Base-by-base conservation (phyloP, 2,113 vertebrate genomes). In the Marmota flaviventris region DNA sequence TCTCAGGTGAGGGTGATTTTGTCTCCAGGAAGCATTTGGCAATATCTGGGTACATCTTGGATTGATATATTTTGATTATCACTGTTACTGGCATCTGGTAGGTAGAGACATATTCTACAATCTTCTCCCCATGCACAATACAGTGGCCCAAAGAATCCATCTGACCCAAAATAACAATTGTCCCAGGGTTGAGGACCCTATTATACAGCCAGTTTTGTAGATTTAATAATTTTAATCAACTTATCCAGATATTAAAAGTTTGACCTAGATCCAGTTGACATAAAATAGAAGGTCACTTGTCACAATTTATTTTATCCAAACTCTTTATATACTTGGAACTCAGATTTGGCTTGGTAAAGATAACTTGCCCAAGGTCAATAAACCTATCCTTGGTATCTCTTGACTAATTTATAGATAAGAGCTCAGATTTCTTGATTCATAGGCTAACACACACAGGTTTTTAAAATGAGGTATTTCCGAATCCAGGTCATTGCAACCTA, bases 251-350 rank as follows among this genome's bases (percentile, higher is more conserved):
- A 88, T 51, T 51, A 91, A 94, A 79, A 85, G 72, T 37, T 45
- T 18, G 48, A 81, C 1, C 0, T 48, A 67, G 2, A 32, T 76
- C 79, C 3, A 84, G 1, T 24, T 45, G 20, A 48, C 20, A 65
- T 29, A 42, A 96, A 93, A 73, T 73, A 78, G 27, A 85, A 95
- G 34, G 20, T 94, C 42, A 56, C 9, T 73, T 93, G 65, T 91
- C 73, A 94, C 20, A 94, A 72, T 76, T 65, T 20, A 77, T 95
- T 91, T 77, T 32, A 48, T 78, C 2, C 11, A 42, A 82, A 86
- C 9, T 89, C 8, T 81, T 56, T 13, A 32, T 70, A 34, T 63
- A 48, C 20, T 77, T 56, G 3, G 8, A 61, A 56, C 34, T 93
- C 45, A 90, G 7, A 39, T n/a, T 92, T 85, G 4, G 1, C 69